Base-by-base conservation (phyloP, 2,113 vertebrate genomes). In the Stegostoma tigrinum region DNA sequence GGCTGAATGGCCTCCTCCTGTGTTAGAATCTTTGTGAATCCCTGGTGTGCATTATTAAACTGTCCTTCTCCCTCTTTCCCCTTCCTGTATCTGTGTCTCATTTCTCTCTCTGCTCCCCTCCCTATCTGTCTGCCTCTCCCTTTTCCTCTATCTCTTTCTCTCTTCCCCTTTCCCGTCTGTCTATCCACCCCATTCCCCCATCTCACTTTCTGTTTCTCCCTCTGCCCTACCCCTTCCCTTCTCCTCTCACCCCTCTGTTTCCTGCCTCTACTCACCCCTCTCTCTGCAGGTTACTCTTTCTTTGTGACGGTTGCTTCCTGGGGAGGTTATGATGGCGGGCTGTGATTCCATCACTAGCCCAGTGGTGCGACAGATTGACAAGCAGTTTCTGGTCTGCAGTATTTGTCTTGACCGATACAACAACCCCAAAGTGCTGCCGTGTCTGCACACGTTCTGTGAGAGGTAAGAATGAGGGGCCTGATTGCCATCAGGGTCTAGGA, bases 391-490 rank as follows among this genome's bases (percentile, higher is more conserved):
- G 97, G 98, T 99, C 95, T 99, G 99, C 98, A 99, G 98, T 97
- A 99, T 99, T 97, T 99, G 99, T 96, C 97, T 99, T 96, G 99
- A 99, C 96, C 98, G 98, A 83, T 99, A 99, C 96, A 98, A 98
- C 97, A 99, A 98, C 97, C 97, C 97, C 96, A 97, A 97, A 96
- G 97, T 97, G 95, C 97, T 98, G 95, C 99, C 98, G 52, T 99
- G 99, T 96, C 98, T 99, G 96, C 99, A 99, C 97, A 99, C 99
- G 96, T 99, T 99, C 98, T 99, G 99, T 55, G 98, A 99, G 97
- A 98, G 98, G 98, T 99, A 97, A 98, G 97, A 34, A 64, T 17
- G 34, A 6, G 48, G 42, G 10, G 23, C 30, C 27, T n/a, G 30
- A 23, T 21, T 55, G 30, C 70, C 1, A 14, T 0, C n/a, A 38